Conservation (phyloP, 2,113 vertebrate species). For the Etia nguti region DNA sequence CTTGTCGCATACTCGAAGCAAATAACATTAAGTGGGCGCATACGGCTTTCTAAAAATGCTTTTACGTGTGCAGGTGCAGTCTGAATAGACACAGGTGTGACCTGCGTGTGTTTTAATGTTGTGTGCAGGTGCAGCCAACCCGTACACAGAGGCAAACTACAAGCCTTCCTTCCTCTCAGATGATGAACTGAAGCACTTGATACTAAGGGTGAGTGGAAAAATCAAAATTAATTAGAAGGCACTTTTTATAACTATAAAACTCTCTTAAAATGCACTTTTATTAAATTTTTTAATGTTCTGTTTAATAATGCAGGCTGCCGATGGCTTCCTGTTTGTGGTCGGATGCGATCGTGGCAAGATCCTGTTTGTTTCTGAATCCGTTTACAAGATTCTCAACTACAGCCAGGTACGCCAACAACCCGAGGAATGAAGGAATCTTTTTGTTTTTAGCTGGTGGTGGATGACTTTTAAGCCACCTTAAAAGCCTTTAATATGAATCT, state of each 20-base stretch:
- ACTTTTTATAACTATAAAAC: accelerated
- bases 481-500: not conserved
- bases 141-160: conserved; percentile 98
- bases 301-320: conserved; percentile 80
- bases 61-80: not conserved
- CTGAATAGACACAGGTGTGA: not conserved
- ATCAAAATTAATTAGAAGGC: not conserved
- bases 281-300: not conserved
- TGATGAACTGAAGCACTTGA: conserved; percentile 96
- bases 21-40: too few species aligned
- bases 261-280: not conserved
- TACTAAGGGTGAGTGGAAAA: conserved; percentile 84
- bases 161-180: conserved; percentile 98
- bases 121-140: conserved; percentile 86
- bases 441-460: not conserved
- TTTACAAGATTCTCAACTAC: conserved; percentile 99
- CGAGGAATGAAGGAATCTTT: not conserved
- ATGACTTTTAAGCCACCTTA: not conserved
- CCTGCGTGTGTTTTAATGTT: not conserved
- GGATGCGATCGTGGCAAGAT: conserved; percentile 98
- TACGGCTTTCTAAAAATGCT: not conserved
- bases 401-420: conserved; percentile 79
- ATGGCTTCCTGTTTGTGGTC: conserved; percentile 98
- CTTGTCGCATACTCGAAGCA: accelerated
- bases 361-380: conserved; percentile 96